These are phyloP conservation scores for Aulostomus chinensis DNA, from an alignment of 2,797 vertebrate species.

Conservation along the genomic window DNA sequence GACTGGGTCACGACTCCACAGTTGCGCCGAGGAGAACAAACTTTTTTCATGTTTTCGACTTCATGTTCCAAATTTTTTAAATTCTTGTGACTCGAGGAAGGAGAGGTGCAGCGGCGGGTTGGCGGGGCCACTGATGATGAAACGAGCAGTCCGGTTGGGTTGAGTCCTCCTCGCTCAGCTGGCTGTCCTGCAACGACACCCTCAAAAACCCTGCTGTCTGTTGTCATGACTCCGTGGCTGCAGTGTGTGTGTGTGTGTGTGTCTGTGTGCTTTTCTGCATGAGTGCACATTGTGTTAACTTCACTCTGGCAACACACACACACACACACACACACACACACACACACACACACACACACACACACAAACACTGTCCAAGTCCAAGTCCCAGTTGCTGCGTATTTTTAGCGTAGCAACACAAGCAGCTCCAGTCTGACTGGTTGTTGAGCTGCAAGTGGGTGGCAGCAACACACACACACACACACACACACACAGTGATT, in stretches of 20 bases:
- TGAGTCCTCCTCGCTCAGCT: neutral
- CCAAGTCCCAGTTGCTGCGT: conserved; percentile 23
- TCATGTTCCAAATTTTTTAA: too few relatives aligned
- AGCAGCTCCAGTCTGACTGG: conserved; percentile 50
- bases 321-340: conserved; percentile 19
- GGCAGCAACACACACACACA: conserved; percentile 6
- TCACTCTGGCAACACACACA: conserved; percentile 23
- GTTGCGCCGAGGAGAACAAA: too few relatives aligned
- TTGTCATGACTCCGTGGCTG: conserved; percentile 24
- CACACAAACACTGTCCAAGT: too few relatives aligned
- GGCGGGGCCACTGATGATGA: neutral
- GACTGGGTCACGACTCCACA: too few relatives aligned
- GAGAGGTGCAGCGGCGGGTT: too few relatives aligned
- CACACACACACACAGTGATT: neutral
- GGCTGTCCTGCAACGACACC: conserved; percentile 20
- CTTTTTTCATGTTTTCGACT: too few relatives aligned
- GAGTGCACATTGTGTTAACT: conserved; percentile 41
- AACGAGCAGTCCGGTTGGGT: too few relatives aligned
- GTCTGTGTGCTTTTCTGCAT: conserved; percentile 21
- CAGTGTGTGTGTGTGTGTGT: conserved; percentile 9
- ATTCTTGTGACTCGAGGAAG: too few relatives aligned
- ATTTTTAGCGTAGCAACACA: conserved; percentile 73
- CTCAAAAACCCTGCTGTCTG: conserved; percentile 5
- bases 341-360: too few relatives aligned
- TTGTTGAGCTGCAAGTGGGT: conserved; percentile 50